phyloP scores from a whole-genome alignment of 2,888 invertebrate species.

The Cremastinae sp. region DNA sequence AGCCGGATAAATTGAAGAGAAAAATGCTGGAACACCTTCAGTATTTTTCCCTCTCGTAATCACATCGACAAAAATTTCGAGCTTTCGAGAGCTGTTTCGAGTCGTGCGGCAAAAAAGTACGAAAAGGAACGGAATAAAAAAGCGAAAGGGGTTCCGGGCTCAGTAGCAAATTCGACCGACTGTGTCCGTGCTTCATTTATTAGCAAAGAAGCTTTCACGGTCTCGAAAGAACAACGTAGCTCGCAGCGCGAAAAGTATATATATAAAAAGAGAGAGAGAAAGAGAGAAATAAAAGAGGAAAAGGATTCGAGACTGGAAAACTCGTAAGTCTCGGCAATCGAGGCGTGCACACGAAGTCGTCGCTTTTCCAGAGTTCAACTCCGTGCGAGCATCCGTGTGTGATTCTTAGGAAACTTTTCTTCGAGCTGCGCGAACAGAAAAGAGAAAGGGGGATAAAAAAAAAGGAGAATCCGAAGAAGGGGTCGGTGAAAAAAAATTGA shows the following conservation, averaged over 20 bases:
- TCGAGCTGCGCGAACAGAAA: constrained; percentile 33
- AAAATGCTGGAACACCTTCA: not conserved
- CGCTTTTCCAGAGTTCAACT: constrained; percentile 48
- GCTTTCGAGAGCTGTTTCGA: constrained; percentile 19
- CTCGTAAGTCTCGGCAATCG: constrained; percentile 53
- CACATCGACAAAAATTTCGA: constrained; percentile 19
- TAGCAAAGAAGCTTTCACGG: constrained; percentile 37
- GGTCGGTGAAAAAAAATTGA: constrained; percentile 28
- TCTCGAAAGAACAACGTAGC: constrained; percentile 20
- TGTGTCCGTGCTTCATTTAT: constrained; percentile 58
- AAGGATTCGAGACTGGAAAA: constrained; percentile 42
- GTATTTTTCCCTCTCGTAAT: not conserved
- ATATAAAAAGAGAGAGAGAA: constrained; percentile 22
- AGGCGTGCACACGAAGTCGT: constrained; percentile 46
- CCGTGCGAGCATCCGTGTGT: constrained; percentile 33
- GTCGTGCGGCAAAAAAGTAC: constrained; percentile 10
- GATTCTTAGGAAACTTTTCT: constrained; percentile 50
- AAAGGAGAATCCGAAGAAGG: not conserved
- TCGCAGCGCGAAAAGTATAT: constrained; percentile 20
- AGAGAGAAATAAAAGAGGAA: constrained; percentile 9
- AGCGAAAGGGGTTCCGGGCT: constrained; percentile 17
- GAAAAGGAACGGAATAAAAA: constrained; percentile 9
- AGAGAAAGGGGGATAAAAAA: too few relatives aligned
- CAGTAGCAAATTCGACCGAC: constrained; percentile 50
- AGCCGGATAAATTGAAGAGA: not conserved